phyloP scores from a whole-genome alignment of 2,113 vertebrate species.

The Pantherophis guttatus region DNA sequence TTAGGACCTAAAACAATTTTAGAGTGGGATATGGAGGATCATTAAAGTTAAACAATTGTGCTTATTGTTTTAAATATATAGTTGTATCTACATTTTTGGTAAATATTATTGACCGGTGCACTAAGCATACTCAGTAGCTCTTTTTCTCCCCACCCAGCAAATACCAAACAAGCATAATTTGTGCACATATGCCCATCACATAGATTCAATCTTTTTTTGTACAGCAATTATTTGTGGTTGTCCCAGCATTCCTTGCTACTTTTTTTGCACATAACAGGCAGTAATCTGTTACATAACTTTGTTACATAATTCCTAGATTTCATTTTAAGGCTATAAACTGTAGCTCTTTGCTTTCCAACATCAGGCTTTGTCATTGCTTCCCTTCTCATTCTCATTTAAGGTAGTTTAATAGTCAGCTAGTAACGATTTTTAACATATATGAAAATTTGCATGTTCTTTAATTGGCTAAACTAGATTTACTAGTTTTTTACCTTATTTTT shows the following conservation, averaged over 20 bases:
- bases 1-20: neutral
- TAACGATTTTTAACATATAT: neutral
- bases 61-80: neutral
- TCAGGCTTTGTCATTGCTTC: neutral
- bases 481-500: neutral
- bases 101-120: neutral
- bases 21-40: neutral
- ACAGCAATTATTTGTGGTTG: neutral
- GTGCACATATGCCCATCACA: neutral
- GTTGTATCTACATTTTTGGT: neutral
- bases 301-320: neutral
- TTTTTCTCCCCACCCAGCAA: neutral
- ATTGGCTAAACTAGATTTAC: neutral
- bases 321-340: neutral
- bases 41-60: neutral
- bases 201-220: neutral
- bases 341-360: neutral
- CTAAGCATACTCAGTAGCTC: neutral
- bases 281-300: neutral
- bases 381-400: neutral
- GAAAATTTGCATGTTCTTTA: neutral
- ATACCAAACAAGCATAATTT: neutral
- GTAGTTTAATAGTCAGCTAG: neutral
- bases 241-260: neutral
- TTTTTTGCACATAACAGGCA: neutral